Evolutionary conservation across 2,888 invertebrate species (phyloP).

Genomic region (Geotrupes spiniger): DNA sequence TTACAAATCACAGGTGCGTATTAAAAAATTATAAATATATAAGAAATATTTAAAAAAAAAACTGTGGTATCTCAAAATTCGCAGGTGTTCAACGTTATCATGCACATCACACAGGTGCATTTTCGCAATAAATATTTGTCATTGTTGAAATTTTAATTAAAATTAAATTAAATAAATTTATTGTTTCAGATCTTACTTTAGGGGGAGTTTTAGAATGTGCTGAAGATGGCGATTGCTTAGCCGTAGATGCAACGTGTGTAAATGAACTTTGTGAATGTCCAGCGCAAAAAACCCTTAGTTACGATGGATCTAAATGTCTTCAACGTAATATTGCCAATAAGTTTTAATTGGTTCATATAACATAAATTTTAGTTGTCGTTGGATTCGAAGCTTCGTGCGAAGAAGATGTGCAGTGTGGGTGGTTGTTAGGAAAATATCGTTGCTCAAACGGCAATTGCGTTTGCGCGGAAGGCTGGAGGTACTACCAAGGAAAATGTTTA

Average conservation of each 20-base stretch:
- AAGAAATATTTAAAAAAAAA: too few relatives aligned
- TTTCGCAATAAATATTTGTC: too few relatives aligned
- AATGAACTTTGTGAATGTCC: conserved; percentile 15
- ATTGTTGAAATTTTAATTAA: too few relatives aligned
- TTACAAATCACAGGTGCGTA: too few relatives aligned
- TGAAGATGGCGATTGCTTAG: conserved; percentile 12
- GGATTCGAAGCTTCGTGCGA: conserved; percentile 10
- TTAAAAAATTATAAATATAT: too few relatives aligned
- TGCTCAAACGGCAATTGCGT: conserved; percentile 8
- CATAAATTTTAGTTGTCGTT: conserved; percentile 12
- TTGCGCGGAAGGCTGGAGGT: conserved; percentile 14
- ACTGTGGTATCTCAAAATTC: too few relatives aligned
- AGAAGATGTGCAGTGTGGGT: conserved; percentile 16
- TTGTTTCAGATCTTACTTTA: conserved; percentile 8
- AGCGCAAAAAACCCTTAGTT: conserved; percentile 7
- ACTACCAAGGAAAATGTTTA: conserved; percentile 19
- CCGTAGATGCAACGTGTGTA: conserved; percentile 11
- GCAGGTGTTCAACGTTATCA: too few relatives aligned
- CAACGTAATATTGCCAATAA: conserved; percentile 11
- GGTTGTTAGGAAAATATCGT: conserved; percentile 14
- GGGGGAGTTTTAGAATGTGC: conserved; percentile 10
- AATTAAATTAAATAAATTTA: too few relatives aligned
- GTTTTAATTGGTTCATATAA: not conserved
- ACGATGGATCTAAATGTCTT: conserved; percentile 12
- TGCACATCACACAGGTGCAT: too few relatives aligned